These are phyloP conservation scores for Chrysemys picta DNA, from an alignment of 2,113 vertebrate genomes.

Conservation along the genomic window DNA sequence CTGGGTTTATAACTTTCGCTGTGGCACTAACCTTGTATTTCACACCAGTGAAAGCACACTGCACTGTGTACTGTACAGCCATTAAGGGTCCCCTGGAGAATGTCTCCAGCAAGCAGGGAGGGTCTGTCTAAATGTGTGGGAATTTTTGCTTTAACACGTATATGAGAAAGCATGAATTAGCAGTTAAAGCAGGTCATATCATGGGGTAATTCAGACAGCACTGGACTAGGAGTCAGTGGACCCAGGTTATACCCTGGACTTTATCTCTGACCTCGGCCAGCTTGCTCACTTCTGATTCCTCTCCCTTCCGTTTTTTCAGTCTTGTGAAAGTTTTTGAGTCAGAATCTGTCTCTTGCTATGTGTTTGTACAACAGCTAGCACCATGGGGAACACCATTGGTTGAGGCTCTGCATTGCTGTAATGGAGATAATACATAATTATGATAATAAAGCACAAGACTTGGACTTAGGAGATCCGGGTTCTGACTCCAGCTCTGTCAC, in stretches of 20 bases:
- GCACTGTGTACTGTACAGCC: neutral
- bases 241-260: neutral
- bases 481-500: neutral
- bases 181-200: neutral
- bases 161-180: neutral
- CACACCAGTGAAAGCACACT: neutral
- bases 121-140: neutral
- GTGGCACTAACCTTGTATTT: slow-evolving; percentile 11
- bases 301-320: neutral
- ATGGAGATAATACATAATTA: neutral
- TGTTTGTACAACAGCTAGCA: neutral
- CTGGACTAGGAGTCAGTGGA: neutral
- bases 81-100: slow-evolving; percentile 22
- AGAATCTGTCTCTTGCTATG: neutral
- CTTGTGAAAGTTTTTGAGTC: neutral
- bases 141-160: neutral
- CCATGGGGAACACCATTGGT: neutral
- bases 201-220: accelerated
- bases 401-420: neutral
- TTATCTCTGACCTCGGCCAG: too few relatives aligned
- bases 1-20: slow-evolving; percentile 4
- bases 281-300: neutral
- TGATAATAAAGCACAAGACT: neutral
- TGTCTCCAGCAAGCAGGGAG: neutral
- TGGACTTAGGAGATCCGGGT: neutral